Conservation (phyloP, 2,113 vertebrate species). For the Centropus bengalensis region DNA sequence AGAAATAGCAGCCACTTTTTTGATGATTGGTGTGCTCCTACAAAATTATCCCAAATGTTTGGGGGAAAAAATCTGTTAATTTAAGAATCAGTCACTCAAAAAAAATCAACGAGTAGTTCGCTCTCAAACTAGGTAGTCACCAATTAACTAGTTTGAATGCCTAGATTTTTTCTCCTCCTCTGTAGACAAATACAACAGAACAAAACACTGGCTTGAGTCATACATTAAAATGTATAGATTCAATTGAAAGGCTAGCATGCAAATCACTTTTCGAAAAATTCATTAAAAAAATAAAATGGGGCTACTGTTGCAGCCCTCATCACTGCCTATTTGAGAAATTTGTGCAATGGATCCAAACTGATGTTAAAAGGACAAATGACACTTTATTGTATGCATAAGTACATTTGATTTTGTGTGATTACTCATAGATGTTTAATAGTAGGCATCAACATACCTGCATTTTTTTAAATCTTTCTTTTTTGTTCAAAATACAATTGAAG, state of each 20-base stretch:
- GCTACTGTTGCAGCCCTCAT: not conserved
- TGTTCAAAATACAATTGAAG: not conserved
- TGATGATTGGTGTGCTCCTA: not conserved
- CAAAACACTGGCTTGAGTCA: not conserved
- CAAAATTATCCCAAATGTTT: not conserved
- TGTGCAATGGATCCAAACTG: not conserved
- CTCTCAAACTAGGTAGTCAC: not conserved
- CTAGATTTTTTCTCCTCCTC: conserved; percentile 11
- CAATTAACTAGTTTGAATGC: not conserved
- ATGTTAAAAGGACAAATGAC: not conserved
- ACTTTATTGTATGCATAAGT: not conserved
- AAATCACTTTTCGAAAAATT: not conserved
- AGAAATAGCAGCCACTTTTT: not conserved
- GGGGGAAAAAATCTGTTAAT: not conserved
- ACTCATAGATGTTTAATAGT: not conserved
- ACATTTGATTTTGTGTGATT: not conserved
- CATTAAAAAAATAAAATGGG: not conserved
- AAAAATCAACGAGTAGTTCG: not conserved
- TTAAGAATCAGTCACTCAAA: not conserved
- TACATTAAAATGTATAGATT: not conserved
- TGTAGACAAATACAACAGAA: not conserved
- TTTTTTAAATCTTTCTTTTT: not conserved
- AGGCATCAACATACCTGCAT: not conserved
- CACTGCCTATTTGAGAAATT: not conserved
- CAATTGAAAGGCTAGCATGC: not conserved